Evolutionary conservation across 2,888 invertebrate genomes (phyloP).

Genomic region (Anoncus sp.): DNA sequence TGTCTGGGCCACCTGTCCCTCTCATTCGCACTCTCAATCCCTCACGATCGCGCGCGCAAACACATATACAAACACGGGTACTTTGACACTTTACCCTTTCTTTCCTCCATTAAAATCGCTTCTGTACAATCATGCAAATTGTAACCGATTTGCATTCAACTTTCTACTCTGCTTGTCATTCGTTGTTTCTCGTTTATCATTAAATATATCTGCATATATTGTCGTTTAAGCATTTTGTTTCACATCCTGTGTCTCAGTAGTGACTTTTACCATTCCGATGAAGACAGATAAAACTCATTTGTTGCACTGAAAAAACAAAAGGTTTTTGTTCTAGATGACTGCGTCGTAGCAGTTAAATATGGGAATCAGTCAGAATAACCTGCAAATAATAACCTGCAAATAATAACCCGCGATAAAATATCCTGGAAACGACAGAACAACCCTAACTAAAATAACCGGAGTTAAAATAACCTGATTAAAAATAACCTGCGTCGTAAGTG

Average conservation of each 20-base stretch:
- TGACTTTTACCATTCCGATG: background rate
- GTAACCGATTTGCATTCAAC: slow-evolving; percentile 32
- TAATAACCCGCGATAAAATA: too few relatives aligned
- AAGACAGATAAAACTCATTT: background rate
- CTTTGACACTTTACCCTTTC: slow-evolving; percentile 24
- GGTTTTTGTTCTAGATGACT: too few relatives aligned
- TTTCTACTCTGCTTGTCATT: slow-evolving; percentile 18
- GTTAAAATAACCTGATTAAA: too few relatives aligned
- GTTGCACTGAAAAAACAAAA: too few relatives aligned
- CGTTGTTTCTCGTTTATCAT: slow-evolving; percentile 17
- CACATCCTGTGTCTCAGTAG: background rate
- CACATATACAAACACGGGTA: background rate
- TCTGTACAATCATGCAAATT: slow-evolving; percentile 26
- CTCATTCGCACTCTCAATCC: slow-evolving; percentile 45
- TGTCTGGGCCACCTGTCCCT: slow-evolving; percentile 42
- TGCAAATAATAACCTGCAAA: too few relatives aligned
- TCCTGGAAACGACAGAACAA: too few relatives aligned
- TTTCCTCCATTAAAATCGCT: slow-evolving; percentile 28
- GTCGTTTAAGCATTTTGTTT: slow-evolving; percentile 3
- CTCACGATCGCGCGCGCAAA: slow-evolving; percentile 16
- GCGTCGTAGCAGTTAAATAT: too few relatives aligned
- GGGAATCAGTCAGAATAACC: too few relatives aligned
- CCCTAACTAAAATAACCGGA: too few relatives aligned
- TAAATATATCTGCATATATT: slow-evolving; percentile 3
- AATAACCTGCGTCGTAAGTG: too few relatives aligned